A percentile compares a stretch with the other conserved stretches of the same genome.
Evolutionary conservation across 2,888 invertebrate genomes (phyloP).

Genomic region (Xestobium rufovillosum): DNA sequence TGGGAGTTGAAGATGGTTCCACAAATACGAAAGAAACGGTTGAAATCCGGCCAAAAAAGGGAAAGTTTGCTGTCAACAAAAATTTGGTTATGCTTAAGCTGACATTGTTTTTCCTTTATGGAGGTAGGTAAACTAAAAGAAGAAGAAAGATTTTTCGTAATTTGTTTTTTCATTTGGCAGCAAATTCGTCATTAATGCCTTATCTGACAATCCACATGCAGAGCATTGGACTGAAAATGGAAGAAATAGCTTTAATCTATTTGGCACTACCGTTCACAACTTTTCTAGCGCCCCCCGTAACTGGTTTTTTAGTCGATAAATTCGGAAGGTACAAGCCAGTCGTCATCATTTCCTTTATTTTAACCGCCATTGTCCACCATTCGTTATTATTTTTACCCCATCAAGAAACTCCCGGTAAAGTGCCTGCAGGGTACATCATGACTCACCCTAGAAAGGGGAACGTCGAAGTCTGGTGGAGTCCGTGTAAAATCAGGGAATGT

Average conservation of each 20-base stretch:
- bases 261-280: slow-evolving; percentile 79
- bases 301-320: slow-evolving; percentile 80
- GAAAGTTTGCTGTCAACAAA: slow-evolving; percentile 59
- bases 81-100: slow-evolving; percentile 75
- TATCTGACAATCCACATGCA: slow-evolving; percentile 89
- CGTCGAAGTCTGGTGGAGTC: slow-evolving; percentile 80
- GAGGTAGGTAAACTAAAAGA: slow-evolving; percentile 48
- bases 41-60: slow-evolving; percentile 33
- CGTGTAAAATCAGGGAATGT: slow-evolving; percentile 71
- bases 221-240: slow-evolving; percentile 76
- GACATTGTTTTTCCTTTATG: slow-evolving; percentile 75
- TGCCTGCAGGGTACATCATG: slow-evolving; percentile 69
- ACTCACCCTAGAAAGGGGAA: slow-evolving; percentile 62
- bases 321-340: slow-evolving; percentile 80
- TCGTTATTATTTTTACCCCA: slow-evolving; percentile 71
- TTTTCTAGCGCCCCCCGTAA: slow-evolving; percentile 75
- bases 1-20: neutral
- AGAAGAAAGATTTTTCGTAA: slow-evolving; percentile 1
- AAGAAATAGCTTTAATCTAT: slow-evolving; percentile 82
- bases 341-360: slow-evolving; percentile 66
- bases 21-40: neutral
- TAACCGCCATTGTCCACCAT: slow-evolving; percentile 74
- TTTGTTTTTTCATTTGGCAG: slow-evolving; percentile 46
- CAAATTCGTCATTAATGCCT: slow-evolving; percentile 75
- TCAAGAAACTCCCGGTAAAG: slow-evolving; percentile 67